Evolutionary conservation across 2,113 vertebrate genomes (phyloP).

Genomic region (Percopsis transmontana): DNA sequence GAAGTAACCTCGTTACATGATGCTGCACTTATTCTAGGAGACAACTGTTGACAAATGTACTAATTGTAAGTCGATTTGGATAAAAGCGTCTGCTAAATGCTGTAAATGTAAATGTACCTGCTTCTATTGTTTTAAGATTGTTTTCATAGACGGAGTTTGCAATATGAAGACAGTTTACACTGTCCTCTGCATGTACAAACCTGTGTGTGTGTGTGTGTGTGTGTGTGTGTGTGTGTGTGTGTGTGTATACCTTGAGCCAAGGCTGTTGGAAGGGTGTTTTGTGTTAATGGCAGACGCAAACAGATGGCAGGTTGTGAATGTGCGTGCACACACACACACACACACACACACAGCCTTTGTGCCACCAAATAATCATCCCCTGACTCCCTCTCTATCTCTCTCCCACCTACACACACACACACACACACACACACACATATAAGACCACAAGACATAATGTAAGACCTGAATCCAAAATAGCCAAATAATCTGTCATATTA

Average conservation of each 20-base stretch:
- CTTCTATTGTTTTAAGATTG: constrained; percentile 28
- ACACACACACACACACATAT: background rate
- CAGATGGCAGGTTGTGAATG: constrained; percentile 70
- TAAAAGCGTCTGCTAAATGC: no score
- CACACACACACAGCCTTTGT: background rate
- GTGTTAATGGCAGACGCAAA: constrained; percentile 67
- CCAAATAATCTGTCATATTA: background rate
- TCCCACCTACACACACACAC: constrained; percentile 7
- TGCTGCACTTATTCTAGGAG: no score
- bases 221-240: background rate
- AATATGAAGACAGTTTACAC: constrained; percentile 30
- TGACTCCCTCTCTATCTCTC: background rate
- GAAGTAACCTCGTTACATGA: no score
- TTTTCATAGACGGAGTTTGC: constrained; percentile 27
- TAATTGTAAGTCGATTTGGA: no score
- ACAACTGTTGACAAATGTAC: no score
- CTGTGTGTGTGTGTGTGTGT: constrained; percentile 15
- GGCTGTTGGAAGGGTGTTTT: constrained; percentile 23
- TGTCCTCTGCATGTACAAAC: constrained; percentile 27
- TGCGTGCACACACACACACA: constrained; percentile 39
- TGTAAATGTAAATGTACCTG: no score
- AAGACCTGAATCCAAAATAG: background rate
- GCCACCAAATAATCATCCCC: background rate
- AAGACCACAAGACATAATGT: background rate
- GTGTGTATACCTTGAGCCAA: constrained; percentile 4